Evolutionary conservation across 1,140 invertebrate genomes (phyloP).

Genomic region (Trypoxylus dichotomus): DNA sequence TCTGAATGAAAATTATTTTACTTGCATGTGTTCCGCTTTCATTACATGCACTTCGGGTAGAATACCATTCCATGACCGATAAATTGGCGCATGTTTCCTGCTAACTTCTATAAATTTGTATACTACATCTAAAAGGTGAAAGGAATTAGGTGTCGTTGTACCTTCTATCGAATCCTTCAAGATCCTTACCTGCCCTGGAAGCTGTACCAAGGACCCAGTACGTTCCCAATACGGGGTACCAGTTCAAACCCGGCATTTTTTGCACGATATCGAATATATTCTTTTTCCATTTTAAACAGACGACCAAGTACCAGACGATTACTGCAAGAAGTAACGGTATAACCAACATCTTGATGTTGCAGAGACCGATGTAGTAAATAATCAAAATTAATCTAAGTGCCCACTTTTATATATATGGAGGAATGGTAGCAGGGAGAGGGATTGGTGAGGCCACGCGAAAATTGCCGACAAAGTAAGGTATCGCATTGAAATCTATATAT

Average conservation of each 20-base stretch:
- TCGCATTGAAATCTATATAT: too few species aligned
- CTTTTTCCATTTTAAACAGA: conserved; percentile 4
- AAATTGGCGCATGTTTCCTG: background rate
- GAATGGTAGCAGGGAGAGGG: too few species aligned
- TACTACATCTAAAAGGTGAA: conserved; percentile 7
- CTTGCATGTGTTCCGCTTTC: background rate
- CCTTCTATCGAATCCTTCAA: too few species aligned
- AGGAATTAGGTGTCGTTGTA: background rate
- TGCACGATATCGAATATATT: background rate
- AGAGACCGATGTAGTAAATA: too few species aligned
- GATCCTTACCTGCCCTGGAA: background rate
- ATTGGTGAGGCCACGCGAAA: too few species aligned
- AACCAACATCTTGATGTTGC: background rate
- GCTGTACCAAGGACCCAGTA: background rate
- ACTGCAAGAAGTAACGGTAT: background rate
- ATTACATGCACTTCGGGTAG: background rate
- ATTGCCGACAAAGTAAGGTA: too few species aligned
- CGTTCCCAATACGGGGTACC: background rate
- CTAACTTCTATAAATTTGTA: background rate
- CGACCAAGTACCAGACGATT: background rate
- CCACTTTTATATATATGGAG: background rate
- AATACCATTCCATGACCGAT: background rate
- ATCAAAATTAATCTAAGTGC: too few species aligned
- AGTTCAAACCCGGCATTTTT: background rate
- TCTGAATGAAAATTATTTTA: background rate